Conservation (phyloP, 2,113 vertebrate species). For the Nansenia antarctica region DNA sequence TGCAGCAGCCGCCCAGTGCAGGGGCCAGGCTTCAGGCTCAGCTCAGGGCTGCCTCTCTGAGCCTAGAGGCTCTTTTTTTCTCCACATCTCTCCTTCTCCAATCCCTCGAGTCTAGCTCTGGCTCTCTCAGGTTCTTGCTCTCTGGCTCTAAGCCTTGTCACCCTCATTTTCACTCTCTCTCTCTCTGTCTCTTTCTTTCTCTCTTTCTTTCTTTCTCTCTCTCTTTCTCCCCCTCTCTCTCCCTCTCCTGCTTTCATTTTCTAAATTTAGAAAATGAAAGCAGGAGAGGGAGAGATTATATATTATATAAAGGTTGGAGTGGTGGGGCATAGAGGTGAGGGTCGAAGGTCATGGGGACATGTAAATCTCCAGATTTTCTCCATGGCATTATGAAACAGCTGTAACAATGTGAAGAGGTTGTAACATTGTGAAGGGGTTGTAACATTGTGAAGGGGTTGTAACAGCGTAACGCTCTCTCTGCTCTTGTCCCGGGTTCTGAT, state of each 20-base stretch:
- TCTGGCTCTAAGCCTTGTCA: too few species aligned
- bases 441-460: background rate
- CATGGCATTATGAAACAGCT: too few species aligned
- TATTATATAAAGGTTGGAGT: too few species aligned
- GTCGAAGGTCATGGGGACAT: background rate
- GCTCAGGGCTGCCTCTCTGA: constrained; percentile 55
- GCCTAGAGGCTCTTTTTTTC: constrained; percentile 33
- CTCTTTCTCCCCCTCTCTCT: background rate
- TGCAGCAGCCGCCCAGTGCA: constrained; percentile 57
- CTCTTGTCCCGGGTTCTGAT: background rate
- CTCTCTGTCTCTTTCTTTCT: background rate
- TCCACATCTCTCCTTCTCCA: constrained; percentile 19
- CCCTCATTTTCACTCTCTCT: constrained; percentile 4
- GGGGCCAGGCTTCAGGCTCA: constrained; percentile 50
- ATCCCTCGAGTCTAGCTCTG: constrained; percentile 20
- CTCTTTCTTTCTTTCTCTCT: background rate
- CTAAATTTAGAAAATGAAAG: constrained; percentile 19
- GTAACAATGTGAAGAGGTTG: too few species aligned
- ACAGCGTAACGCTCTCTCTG: background rate
- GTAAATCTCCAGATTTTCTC: constrained; percentile 34
- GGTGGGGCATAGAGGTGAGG: constrained; percentile 17
- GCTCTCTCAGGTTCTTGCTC: background rate
- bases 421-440: too few species aligned
- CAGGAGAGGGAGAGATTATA: constrained; percentile 6
- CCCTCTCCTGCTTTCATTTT: too few species aligned